These are phyloP conservation scores for Phragmatobia fuliginosa DNA, from an alignment of 2,888 invertebrate species.

Conservation along the genomic window DNA sequence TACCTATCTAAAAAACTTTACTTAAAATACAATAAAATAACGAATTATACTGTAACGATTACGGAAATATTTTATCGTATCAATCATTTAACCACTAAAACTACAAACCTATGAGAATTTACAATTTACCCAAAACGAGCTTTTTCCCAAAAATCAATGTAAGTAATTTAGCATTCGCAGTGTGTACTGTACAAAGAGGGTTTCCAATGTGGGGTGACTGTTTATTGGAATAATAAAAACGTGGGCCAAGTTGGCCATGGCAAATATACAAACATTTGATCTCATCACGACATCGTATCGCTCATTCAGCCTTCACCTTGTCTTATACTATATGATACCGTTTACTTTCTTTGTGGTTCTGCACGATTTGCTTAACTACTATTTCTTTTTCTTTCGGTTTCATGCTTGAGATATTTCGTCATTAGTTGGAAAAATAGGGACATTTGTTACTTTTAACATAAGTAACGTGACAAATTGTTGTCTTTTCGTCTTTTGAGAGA, in stretches of 20 bases:
- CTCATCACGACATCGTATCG: slow-evolving; percentile 36
- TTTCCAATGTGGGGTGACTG: slow-evolving; percentile 63
- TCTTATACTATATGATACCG: slow-evolving; percentile 34
- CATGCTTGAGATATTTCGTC: not conserved
- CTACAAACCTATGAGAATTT: not conserved
- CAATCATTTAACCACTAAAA: not conserved
- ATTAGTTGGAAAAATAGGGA: not conserved
- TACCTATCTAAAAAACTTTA: not conserved
- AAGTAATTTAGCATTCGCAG: slow-evolving; percentile 65
- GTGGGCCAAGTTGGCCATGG: slow-evolving; percentile 64
- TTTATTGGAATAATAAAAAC: slow-evolving; percentile 73
- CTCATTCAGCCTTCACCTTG: slow-evolving; percentile 43
- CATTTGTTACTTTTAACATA: not conserved
- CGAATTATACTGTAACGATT: not conserved
- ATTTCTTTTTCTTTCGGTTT: slow-evolving; percentile 8
- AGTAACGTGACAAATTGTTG: not conserved
- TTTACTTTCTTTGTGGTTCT: slow-evolving; percentile 38
- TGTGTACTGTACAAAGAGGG: slow-evolving; percentile 59
- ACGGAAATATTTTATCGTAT: not conserved
- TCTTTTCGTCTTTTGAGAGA: not conserved
- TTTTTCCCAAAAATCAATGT: slow-evolving; percentile 62
- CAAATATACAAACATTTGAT: slow-evolving; percentile 50
- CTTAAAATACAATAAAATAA: not conserved
- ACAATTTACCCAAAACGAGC: slow-evolving; percentile 8
- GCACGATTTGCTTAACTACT: slow-evolving; percentile 20